A percentile compares a stretch with the other conserved stretches of the same genome.
Evolutionary conservation across 2,888 invertebrate species (phyloP).

Genomic region (Calameuta pallipes): DNA sequence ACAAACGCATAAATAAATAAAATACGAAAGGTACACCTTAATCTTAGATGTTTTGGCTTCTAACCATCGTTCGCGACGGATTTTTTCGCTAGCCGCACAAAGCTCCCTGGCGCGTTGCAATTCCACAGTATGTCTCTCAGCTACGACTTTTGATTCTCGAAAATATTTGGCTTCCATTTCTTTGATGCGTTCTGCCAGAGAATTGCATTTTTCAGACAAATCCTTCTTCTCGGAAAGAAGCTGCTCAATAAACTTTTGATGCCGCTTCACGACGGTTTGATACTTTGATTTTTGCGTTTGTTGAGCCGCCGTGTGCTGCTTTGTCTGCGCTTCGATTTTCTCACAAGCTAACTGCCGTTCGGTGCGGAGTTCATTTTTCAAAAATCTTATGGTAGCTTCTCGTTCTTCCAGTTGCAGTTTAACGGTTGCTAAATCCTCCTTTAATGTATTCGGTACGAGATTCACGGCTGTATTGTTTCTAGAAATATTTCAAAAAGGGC

Average conservation of each 20-base stretch:
- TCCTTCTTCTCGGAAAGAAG: conserved; percentile 83
- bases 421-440: conserved; percentile 50
- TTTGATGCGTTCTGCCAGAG: conserved; percentile 74
- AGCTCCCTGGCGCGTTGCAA: conserved; percentile 81
- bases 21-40: conserved; percentile 69
- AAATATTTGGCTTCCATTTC: conserved; percentile 76
- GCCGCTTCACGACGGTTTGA: conserved; percentile 79
- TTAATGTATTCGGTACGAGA: conserved; percentile 25
- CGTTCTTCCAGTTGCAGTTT: conserved; percentile 53
- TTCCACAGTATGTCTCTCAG: conserved; percentile 82
- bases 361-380: conserved; percentile 59
- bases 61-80: conserved; percentile 82
- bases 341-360: conserved; percentile 63
- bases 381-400: conserved; percentile 46
- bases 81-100: conserved; percentile 81
- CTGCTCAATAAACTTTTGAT: conserved; percentile 85
- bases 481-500: background rate
- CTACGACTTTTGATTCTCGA: conserved; percentile 75
- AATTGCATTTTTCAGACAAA: conserved; percentile 79
- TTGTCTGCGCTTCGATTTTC: conserved; percentile 63
- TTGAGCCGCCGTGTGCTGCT: conserved; percentile 66
- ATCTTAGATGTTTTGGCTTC: conserved; percentile 87
- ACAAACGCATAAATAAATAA: conserved; percentile 4
- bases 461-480: background rate
- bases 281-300: conserved; percentile 77